Evolutionary conservation across 2,888 invertebrate genomes (phyloP), one percentile per base, ranked within the genome.

Genomic region (Stenurella melanura): DNA sequence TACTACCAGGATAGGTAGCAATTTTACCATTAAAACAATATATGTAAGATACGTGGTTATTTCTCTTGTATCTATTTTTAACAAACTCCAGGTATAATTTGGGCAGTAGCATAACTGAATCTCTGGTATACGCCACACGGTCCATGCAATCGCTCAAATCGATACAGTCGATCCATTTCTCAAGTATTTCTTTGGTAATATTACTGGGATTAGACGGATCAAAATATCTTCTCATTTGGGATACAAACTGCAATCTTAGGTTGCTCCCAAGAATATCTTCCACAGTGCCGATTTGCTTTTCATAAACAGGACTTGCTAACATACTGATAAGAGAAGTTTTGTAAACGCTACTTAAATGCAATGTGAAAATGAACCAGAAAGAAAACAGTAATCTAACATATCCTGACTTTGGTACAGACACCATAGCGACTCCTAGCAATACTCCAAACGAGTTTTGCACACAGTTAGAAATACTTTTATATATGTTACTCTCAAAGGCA

Each of bases 301-400:
- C 78, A 64, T 79, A 81, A 57, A 64, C 72, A 1, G 83, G 83
- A n/a, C 70, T 66, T n/a, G 82, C 76, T 19, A 83, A 63, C 17
- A 73, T 74, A 34, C 82, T 81, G 10, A 78, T 78, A 34, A 83
- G 76, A 11, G 78, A 73, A 0, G 83, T 81, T 73, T 82, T 78
- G 60, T 81, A 83, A 0, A 80, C 67, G 6, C 75, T 75, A 30
- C 63, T 75, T 38, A 83, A 61, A 54, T 80, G 77, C 7, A 80
- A 58, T 21, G 76, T 79, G 30, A 78, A 83, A 18, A 81, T 71
- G 21, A 82, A 71, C 82, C 83, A 83, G 54, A 80, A 73, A 0
- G n/a, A 26, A 15, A 72, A 72, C 0, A 54, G n/a, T 11, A 72
- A 1, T 30, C 63, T 18, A 7, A 72, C 72, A 17, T 21, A 26